phyloP scores from a whole-genome alignment of 2,888 invertebrate species.

The Brachyopa scutellaris region DNA sequence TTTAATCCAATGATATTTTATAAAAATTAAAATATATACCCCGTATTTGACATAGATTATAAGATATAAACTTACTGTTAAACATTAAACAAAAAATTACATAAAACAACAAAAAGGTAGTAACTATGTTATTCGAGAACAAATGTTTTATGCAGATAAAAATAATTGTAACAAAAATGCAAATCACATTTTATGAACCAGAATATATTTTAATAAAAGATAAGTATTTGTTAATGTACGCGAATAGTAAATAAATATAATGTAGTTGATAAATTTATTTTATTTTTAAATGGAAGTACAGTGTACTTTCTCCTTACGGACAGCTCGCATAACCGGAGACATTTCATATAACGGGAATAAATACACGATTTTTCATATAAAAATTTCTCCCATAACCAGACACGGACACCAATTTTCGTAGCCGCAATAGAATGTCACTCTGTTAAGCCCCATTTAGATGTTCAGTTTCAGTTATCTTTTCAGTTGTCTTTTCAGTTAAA shows the following conservation, averaged over 20 bases:
- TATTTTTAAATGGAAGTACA: too few species aligned
- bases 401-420: too few species aligned
- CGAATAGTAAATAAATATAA: slow-evolving; percentile 16
- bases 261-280: too few species aligned
- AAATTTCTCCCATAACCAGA: too few species aligned
- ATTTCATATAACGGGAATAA: too few species aligned
- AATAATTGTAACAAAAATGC: slow-evolving; percentile 7
- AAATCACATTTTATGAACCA: slow-evolving; percentile 42
- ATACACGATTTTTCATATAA: too few species aligned
- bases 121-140: slow-evolving; percentile 23
- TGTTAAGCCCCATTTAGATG: too few species aligned
- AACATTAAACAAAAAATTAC: slow-evolving; percentile 31
- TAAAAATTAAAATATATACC: slow-evolving; percentile 51
- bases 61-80: slow-evolving; percentile 52
- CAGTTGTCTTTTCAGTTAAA: too few species aligned
- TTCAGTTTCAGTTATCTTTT: too few species aligned
- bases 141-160: slow-evolving; percentile 25
- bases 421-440: too few species aligned
- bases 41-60: slow-evolving; percentile 48
- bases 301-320: too few species aligned
- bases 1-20: slow-evolving; percentile 71
- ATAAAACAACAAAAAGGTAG: slow-evolving; percentile 36
- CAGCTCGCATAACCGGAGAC: too few species aligned
- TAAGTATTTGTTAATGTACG: slow-evolving; percentile 65
- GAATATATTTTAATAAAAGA: slow-evolving; percentile 62